These are phyloP conservation scores for Hypsibius dujardini DNA, from an alignment of 1,140 invertebrate genomes.

Conservation along the genomic window DNA sequence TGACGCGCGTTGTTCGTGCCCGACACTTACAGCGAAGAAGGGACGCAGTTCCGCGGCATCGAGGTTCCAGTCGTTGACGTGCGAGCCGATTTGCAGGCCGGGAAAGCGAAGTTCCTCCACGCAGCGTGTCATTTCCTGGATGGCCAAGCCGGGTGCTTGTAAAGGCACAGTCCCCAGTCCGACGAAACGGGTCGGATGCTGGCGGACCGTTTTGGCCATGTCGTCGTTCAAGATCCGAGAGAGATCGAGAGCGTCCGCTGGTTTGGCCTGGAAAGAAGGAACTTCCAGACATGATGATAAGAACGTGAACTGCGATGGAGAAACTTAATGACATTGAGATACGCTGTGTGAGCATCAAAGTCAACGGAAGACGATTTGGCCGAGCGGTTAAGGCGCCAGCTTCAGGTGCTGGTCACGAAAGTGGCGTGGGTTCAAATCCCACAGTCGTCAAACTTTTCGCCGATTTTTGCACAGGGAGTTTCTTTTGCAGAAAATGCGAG, in stretches of 20 bases:
- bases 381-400: too few relatives aligned
- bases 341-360: too few relatives aligned
- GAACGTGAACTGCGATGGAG: too few relatives aligned
- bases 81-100: constrained; percentile 43
- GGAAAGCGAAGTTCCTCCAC: constrained; percentile 36
- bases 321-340: too few relatives aligned
- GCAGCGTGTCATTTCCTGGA: constrained; percentile 40
- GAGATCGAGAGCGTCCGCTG: constrained; percentile 39
- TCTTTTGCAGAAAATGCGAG: too few relatives aligned
- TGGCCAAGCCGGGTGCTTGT: constrained; percentile 39
- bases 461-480: too few relatives aligned
- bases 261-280: constrained; percentile 38
- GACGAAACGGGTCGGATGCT: constrained; percentile 37
- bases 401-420: too few relatives aligned
- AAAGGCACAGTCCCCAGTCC: constrained; percentile 43
- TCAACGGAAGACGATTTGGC: too few relatives aligned
- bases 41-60: constrained; percentile 39
- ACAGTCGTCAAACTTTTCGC: too few relatives aligned
- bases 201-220: constrained; percentile 34
- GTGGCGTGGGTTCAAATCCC: too few relatives aligned
- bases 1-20: too few relatives aligned
- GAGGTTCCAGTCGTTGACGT: constrained; percentile 44
- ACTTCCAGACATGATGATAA: too few relatives aligned
- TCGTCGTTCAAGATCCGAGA: constrained; percentile 41
- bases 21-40: constrained; percentile 38